Evolutionary conservation across 2,797 vertebrate genomes (phyloP).

Genomic region (Poecilia wingei): DNA sequence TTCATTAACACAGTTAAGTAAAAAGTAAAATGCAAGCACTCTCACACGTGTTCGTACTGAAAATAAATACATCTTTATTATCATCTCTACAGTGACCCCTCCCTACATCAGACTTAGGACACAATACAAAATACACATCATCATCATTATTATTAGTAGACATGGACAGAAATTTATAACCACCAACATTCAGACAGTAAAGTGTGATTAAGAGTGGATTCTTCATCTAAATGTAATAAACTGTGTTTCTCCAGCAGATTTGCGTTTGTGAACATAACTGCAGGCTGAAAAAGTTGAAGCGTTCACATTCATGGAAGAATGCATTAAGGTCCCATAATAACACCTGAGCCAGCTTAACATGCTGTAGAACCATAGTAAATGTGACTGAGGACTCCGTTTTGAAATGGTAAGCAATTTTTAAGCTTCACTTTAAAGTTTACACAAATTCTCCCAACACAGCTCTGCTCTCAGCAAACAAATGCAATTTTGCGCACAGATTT

Average conservation of each 20-base stretch:
- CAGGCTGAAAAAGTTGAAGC: conserved; percentile 10
- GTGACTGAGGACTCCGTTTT: conserved; percentile 15
- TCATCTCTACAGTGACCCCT: conserved; percentile 85
- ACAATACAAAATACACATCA: conserved; percentile 67
- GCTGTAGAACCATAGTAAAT: background rate
- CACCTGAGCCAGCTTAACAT: background rate
- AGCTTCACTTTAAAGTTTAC: conserved; percentile 23
- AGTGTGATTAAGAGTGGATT: conserved; percentile 44
- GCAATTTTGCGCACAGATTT: conserved; percentile 9
- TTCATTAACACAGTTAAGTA: background rate
- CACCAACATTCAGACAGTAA: conserved; percentile 46
- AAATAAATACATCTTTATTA: conserved; percentile 99
- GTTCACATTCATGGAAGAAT: background rate
- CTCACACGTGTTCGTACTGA: conserved; percentile 77
- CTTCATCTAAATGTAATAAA: conserved; percentile 23
- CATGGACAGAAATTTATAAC: conserved; percentile 63
- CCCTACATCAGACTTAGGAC: conserved; percentile 77
- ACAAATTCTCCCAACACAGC: conserved; percentile 14
- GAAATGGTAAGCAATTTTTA: conserved; percentile 7
- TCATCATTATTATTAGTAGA: conserved; percentile 51
- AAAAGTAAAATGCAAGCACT: conserved; percentile 10
- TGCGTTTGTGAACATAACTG: conserved; percentile 26
- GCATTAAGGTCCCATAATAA: background rate
- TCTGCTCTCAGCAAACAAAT: conserved; percentile 27
- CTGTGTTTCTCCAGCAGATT: conserved; percentile 44